A percentile compares a stretch with the other conserved stretches of the same genome.
These are phyloP conservation scores for Cyprinodon diabolis DNA, from an alignment of 2,797 vertebrate genomes.

Conservation along the genomic window DNA sequence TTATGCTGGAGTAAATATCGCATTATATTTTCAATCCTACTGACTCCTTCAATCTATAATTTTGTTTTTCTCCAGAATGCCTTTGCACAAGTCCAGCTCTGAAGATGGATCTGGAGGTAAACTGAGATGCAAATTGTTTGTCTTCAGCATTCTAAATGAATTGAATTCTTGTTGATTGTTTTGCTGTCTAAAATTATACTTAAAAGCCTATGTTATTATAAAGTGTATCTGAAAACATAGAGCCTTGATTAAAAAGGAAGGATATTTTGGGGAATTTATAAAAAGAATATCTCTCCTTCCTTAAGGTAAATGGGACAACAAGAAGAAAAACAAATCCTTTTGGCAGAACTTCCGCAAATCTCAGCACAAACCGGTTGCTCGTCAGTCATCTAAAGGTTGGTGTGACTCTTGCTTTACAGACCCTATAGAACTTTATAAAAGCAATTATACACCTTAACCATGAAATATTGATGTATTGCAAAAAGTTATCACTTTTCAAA, in stretches of 20 bases:
- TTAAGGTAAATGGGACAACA: slow-evolving; percentile 95
- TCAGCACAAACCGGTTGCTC: slow-evolving; percentile 88
- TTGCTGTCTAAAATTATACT: not conserved
- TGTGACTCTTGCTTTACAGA: not conserved
- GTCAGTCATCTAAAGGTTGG: slow-evolving; percentile 95
- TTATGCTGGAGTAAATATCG: not conserved
- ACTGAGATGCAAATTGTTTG: slow-evolving; percentile 36
- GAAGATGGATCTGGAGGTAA: slow-evolving; percentile 95
- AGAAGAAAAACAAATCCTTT: slow-evolving; percentile 99
- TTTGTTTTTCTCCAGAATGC: slow-evolving; percentile 77
- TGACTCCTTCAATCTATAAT: not conserved
- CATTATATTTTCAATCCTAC: not conserved
- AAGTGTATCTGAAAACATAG: not conserved
- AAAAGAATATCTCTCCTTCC: slow-evolving; percentile 25
- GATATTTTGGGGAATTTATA: not conserved
- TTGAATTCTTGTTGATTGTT: not conserved
- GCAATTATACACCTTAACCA: not conserved
- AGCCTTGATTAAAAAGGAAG: not conserved
- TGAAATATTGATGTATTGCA: not conserved
- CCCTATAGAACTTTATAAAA: not conserved
- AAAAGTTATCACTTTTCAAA: too few species aligned
- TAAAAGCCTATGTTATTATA: not conserved
- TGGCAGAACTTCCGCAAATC: slow-evolving; percentile 98
- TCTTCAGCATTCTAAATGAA: not conserved
- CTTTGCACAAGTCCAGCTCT: slow-evolving; percentile 95